Percentiles rank a stretch among this genome's conserved stretches.
These are phyloP conservation scores for Odontesthes bonariensis DNA, from an alignment of 2,113 vertebrate species.

Conservation along the genomic window DNA sequence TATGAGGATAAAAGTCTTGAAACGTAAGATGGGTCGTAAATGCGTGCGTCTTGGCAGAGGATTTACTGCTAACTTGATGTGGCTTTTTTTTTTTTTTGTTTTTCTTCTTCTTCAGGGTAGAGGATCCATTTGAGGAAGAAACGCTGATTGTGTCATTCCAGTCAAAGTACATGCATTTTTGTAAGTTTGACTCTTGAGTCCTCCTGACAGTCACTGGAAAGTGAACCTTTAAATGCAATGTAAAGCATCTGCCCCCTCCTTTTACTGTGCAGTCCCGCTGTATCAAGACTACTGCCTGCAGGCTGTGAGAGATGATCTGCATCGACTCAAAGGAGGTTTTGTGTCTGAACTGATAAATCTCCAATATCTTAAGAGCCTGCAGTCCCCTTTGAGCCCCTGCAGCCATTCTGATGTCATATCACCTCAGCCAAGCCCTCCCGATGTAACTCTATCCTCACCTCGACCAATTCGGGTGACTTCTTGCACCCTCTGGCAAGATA, in stretches of 20 bases:
- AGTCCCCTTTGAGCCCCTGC: neutral
- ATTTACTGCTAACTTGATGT: neutral
- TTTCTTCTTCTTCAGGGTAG: constrained; percentile 23
- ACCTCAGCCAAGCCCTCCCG: neutral
- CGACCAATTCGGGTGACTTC: constrained; percentile 47
- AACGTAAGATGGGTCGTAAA: constrained; percentile 31
- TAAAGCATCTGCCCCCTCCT: neutral
- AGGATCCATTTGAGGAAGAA: constrained; percentile 32
- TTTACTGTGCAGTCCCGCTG: constrained; percentile 75
- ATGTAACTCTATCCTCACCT: neutral
- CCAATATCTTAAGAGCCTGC: constrained; percentile 39
- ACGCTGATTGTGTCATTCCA: constrained; percentile 38
- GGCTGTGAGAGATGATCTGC: constrained; percentile 54
- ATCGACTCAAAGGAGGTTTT: constrained; percentile 21
- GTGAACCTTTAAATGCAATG: too few relatives aligned
- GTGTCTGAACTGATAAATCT: constrained; percentile 54
- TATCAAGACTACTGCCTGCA: constrained; percentile 83
- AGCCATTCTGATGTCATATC: rapidly evolving
- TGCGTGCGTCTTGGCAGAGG: neutral
- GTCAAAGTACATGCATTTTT: constrained; percentile 72
- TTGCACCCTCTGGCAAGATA: constrained; percentile 81
- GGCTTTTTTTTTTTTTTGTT: neutral
- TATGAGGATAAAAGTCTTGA: constrained; percentile 9
- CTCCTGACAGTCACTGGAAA: neutral
- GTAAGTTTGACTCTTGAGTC: constrained; percentile 66